A percentile compares a stretch with the other conserved stretches of the same genome.
Conservation (phyloP, 2,113 vertebrate genomes). For the Microcebus griseorufus region DNA sequence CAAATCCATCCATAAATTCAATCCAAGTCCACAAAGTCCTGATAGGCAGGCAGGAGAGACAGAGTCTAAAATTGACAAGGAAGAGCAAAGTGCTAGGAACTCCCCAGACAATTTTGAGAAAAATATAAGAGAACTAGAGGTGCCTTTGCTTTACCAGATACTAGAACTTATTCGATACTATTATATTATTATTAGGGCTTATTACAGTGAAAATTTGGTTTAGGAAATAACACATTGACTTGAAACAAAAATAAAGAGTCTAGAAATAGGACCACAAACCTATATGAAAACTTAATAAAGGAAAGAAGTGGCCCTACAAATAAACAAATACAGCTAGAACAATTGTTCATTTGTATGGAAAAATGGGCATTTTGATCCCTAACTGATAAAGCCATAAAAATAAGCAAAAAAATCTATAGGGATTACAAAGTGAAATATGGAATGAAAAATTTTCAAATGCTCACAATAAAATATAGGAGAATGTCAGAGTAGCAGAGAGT, state of each 20-base stretch:
- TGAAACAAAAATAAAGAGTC: neutral
- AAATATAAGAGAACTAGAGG: neutral
- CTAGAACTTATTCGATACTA: neutral
- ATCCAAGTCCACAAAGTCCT: neutral
- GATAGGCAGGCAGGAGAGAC: neutral
- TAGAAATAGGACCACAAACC: neutral
- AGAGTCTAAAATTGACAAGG: neutral
- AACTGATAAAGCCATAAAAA: neutral
- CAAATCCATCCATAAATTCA: neutral
- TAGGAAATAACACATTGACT: neutral
- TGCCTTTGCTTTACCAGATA: neutral
- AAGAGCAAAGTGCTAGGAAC: neutral
- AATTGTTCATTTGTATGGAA: neutral
- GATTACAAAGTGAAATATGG: neutral
- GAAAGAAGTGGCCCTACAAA: neutral
- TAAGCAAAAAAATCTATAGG: neutral
- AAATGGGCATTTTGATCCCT: neutral
- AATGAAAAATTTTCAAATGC: neutral
- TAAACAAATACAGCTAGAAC: neutral
- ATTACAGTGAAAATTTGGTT: neutral
- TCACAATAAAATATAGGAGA: neutral
- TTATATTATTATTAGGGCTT: neutral
- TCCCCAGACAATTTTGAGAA: neutral
- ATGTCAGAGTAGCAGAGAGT: neutral
- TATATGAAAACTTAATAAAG: neutral